Evolutionary conservation across 2,888 invertebrate genomes (phyloP).

Genomic region (Vannuccia rotundouncinata): DNA sequence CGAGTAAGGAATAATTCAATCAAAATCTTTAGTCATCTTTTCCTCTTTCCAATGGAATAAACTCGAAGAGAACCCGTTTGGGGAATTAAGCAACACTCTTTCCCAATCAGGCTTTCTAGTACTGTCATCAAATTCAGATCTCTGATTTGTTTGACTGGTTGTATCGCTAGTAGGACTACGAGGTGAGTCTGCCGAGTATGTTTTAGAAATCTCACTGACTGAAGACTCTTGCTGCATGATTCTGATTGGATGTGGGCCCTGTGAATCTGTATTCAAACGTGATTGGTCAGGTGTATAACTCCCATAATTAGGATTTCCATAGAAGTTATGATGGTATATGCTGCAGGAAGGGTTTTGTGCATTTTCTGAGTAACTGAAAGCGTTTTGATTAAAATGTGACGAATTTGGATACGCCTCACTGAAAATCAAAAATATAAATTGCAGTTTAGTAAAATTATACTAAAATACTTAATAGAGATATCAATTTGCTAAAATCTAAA

Average conservation of each 20-base stretch:
- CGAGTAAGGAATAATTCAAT: too few species aligned
- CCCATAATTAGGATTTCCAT: background rate
- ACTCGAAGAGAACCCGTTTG: background rate
- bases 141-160: background rate
- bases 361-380: background rate
- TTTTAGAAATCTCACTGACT: background rate
- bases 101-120: background rate
- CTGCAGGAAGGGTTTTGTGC: background rate
- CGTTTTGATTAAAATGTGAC: background rate
- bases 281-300: background rate
- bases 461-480: too few species aligned
- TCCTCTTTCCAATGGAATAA: conserved; percentile 3
- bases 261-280: background rate
- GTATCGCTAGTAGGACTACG: background rate
- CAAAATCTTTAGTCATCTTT: too few species aligned
- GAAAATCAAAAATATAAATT: too few species aligned
- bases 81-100: background rate
- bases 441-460: too few species aligned
- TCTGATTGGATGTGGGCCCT: background rate
- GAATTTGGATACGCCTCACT: background rate
- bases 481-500: background rate
- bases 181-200: background rate
- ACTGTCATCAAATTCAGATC: too few species aligned
- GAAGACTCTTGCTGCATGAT: background rate
- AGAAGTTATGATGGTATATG: background rate